phyloP scores from a whole-genome alignment of 1,140 invertebrate genomes.

The Lerema accius region DNA sequence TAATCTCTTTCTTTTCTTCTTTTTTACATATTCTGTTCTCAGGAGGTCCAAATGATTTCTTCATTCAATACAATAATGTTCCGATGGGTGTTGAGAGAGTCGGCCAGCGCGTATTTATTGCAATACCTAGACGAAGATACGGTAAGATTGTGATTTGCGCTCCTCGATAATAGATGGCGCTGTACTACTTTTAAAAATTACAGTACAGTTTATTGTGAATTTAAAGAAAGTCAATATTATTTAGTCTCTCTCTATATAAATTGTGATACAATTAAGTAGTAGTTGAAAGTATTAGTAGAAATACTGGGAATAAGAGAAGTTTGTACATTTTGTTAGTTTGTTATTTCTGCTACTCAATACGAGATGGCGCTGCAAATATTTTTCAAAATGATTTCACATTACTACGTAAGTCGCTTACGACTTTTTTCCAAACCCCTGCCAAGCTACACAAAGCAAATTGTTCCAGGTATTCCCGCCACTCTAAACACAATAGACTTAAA shows the following conservation, averaged over 20 bases:
- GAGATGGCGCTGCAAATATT: no score
- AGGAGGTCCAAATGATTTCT: conserved; percentile 51
- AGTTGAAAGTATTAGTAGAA: no score
- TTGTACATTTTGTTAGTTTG: neutral
- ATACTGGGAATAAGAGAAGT: no score
- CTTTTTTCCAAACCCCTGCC: no score
- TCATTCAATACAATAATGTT: conserved; percentile 86
- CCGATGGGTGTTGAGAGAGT: conserved; percentile 87
- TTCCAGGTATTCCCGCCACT: conserved; percentile 85
- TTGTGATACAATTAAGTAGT: no score
- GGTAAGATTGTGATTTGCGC: conserved; percentile 54
- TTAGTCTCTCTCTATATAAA: conserved; percentile 9
- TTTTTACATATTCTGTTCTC: conserved; percentile 26
- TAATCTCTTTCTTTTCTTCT: no score
- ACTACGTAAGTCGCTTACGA: no score
- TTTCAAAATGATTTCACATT: no score
- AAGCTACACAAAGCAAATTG: neutral
- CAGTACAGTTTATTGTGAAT: no score
- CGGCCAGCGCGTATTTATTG: conserved; percentile 87
- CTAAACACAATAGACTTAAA: conserved; percentile 85
- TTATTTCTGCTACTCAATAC: no score
- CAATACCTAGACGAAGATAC: conserved; percentile 85
- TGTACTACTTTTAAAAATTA: no score
- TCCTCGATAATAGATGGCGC: neutral
- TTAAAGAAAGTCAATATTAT: neutral